Conservation (phyloP, 1,140 invertebrate genomes). For the Hylaeus anthracinus region DNA sequence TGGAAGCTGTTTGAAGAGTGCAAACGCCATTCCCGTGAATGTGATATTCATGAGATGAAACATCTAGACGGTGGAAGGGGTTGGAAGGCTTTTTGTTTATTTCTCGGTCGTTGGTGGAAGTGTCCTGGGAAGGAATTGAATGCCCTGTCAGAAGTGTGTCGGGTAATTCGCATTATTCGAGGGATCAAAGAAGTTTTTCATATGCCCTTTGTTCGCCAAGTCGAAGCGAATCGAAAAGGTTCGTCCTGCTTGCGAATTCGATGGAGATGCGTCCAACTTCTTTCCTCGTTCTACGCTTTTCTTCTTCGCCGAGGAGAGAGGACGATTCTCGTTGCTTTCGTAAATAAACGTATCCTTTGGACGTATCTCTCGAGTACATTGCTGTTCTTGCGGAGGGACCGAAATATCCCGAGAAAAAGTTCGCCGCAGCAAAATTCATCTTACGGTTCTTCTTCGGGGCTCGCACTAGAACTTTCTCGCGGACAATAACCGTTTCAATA, state of each 20-base stretch:
- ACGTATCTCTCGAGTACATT: neutral
- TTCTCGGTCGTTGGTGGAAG: constrained; percentile 26
- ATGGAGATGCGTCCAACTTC: neutral
- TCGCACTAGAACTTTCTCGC: neutral
- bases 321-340: too few relatives aligned
- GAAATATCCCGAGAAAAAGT: neutral
- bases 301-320: neutral
- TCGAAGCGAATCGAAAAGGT: neutral
- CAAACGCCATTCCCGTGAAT: constrained; percentile 50
- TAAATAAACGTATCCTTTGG: neutral
- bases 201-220: neutral
- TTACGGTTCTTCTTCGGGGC: neutral
- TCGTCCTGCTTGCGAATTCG: too few relatives aligned
- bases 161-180: constrained; percentile 30
- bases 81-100: constrained; percentile 52
- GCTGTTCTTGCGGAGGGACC: too few relatives aligned
- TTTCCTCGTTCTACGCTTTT: neutral
- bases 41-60: constrained; percentile 61
- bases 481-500: too few relatives aligned
- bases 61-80: constrained; percentile 4
- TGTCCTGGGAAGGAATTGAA: constrained; percentile 9
- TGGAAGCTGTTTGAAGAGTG: constrained; percentile 56
- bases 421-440: neutral
- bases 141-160: neutral
- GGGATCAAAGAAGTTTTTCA: constrained; percentile 10